Base-by-base conservation (phyloP, 2,888 invertebrate species). In the Drosophila cyrtoloma region DNA sequence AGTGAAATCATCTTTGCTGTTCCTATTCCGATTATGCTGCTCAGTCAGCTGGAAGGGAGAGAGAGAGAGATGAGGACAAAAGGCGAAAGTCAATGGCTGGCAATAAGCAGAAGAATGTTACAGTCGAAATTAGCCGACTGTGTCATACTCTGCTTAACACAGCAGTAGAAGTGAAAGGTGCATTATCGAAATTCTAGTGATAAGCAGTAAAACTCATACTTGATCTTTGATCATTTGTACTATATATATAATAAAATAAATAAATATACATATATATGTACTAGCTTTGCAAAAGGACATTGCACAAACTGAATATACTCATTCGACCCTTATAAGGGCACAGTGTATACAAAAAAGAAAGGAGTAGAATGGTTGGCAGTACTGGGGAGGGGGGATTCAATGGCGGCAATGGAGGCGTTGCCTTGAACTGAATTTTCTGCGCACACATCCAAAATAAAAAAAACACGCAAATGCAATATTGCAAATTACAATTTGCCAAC, bases 351-450 rank as follows among this genome's bases (percentile, higher is more conserved):
- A 22, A 35, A 47, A 47, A 28, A 5, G 44, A 39, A 47, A 14
- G 12, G 9, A 28, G 28, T 26, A 26, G 26, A 26, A 28, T n/a
- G n/a, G 12, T 19, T 3, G 12, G 6, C 52, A 3, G 12, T 6
- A 19, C 10, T 5, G 26, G 33, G 19, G 4, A 16, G 4, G 19
- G 42, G 19, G 42, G 14, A 26, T 26, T 35, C 47, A 52, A 60
- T 53, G 44, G 55, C 73, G 52, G 60, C 56, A 57, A 52, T 52
- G 64, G 71, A 88, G 89, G 86, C 81, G 90, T 84, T 75, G 84
- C 84, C 84, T 90, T 84, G 84, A 84, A 89, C 84, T 84, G 74
- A 86, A 84, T 84, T 86, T 67, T 68, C 68, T 69, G 76, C 72
- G 82, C 28, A 39, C 37, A 37, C 52, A 62, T 66, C 60, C 28